Evolutionary conservation across 2,113 vertebrate genomes (phyloP).

Genomic region (Austrofundulus limnaeus): DNA sequence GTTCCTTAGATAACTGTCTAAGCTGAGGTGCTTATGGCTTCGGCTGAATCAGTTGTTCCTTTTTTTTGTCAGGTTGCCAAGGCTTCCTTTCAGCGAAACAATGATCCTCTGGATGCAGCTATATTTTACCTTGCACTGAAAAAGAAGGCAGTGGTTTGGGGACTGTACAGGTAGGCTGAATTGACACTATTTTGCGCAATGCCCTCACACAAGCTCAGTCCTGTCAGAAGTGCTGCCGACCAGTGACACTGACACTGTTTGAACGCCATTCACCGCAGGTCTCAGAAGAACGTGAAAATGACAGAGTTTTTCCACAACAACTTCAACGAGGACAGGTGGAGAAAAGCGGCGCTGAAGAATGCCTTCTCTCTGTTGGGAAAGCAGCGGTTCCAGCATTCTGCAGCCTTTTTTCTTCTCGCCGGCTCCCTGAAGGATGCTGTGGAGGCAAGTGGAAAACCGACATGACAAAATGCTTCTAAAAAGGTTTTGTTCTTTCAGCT

Average conservation of each 20-base stretch:
- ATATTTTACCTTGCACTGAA: slow-evolving; percentile 97
- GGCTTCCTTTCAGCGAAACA: slow-evolving; percentile 91
- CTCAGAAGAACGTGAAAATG: slow-evolving; percentile 92
- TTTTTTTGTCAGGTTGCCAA: slow-evolving; percentile 89
- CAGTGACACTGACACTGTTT: slow-evolving; percentile 22
- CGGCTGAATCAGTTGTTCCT: slow-evolving; percentile 23
- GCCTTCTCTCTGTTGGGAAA: slow-evolving; percentile 96
- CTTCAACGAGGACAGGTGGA: slow-evolving; percentile 95
- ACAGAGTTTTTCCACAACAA: slow-evolving; percentile 97
- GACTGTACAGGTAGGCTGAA: slow-evolving; percentile 88
- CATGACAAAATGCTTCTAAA: slow-evolving; percentile 32
- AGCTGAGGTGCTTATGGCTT: not conserved
- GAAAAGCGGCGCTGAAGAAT: slow-evolving; percentile 95
- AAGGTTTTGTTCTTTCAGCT: slow-evolving; percentile 35
- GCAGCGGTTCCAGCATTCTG: slow-evolving; percentile 96
- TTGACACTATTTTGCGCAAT: slow-evolving; percentile 16
- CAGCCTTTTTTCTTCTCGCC: slow-evolving; percentile 95
- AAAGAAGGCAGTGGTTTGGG: slow-evolving; percentile 98
- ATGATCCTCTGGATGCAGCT: slow-evolving; percentile 94
- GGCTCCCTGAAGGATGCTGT: slow-evolving; percentile 95
- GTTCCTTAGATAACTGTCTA: slow-evolving; percentile 24
- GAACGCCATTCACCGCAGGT: slow-evolving; percentile 75
- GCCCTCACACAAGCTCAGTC: slow-evolving; percentile 8
- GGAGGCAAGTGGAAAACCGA: slow-evolving; percentile 84
- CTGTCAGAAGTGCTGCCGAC: slow-evolving; percentile 16